A percentile compares a stretch with the other conserved stretches of the same genome.
Evolutionary conservation across 1,140 invertebrate genomes (phyloP).

Genomic region (Bombus superbus): DNA sequence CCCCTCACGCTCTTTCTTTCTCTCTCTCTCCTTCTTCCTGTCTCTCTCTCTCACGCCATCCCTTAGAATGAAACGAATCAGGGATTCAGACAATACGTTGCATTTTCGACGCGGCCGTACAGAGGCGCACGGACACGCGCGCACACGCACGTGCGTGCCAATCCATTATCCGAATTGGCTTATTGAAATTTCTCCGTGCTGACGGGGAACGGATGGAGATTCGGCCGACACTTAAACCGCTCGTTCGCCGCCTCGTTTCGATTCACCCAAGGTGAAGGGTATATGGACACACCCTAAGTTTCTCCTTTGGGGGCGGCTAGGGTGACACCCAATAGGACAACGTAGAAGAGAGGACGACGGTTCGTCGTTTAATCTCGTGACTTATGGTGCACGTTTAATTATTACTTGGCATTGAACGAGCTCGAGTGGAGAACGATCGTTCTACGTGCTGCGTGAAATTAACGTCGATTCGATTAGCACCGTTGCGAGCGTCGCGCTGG

Average conservation of each 20-base stretch:
- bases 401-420: slow-evolving; percentile 13
- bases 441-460: not conserved
- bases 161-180: slow-evolving; percentile 82
- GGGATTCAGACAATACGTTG: slow-evolving; percentile 66
- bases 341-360: slow-evolving; percentile 21
- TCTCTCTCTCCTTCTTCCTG: not conserved
- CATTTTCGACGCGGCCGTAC: slow-evolving; percentile 51
- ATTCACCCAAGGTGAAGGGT: slow-evolving; percentile 41
- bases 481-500: not conserved
- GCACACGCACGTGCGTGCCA: slow-evolving; percentile 74
- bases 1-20: not conserved
- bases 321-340: not conserved
- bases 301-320: not conserved
- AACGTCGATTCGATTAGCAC: slow-evolving; percentile 33
- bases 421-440: not conserved
- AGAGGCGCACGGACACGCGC: slow-evolving; percentile 29
- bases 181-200: slow-evolving; percentile 80
- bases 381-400: slow-evolving; percentile 43
- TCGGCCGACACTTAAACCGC: slow-evolving; percentile 73
- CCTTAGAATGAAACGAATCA: slow-evolving; percentile 62
- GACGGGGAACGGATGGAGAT: slow-evolving; percentile 81
- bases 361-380: slow-evolving; percentile 71
- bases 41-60: not conserved
- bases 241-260: slow-evolving; percentile 8
- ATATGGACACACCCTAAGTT: not conserved